These are phyloP conservation scores for Myotis davidii DNA, from an alignment of 2,113 vertebrate species.

Conservation along the genomic window DNA sequence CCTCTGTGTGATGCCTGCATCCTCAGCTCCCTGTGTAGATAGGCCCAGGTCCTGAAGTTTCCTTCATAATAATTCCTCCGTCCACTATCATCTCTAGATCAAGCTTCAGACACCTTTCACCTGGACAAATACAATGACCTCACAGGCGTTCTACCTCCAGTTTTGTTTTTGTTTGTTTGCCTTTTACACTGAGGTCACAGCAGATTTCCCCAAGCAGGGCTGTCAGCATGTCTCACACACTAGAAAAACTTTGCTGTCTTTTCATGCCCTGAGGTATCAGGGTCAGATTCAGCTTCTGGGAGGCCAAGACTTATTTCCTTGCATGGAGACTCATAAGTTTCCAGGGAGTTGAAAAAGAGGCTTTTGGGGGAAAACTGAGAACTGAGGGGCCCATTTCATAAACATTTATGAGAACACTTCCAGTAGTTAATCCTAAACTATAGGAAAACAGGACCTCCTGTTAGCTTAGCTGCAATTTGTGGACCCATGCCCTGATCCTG, in stretches of 20 bases:
- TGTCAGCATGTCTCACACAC: background rate
- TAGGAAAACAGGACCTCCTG: background rate
- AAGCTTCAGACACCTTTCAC: background rate
- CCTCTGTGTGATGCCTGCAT: background rate
- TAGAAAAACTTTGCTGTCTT: slow-evolving; percentile 21
- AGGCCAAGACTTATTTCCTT: background rate
- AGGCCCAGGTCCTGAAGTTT: background rate
- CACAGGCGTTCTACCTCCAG: background rate
- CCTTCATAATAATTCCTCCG: background rate
- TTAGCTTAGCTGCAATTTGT: background rate
- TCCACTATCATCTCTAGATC: background rate
- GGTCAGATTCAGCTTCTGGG: background rate
- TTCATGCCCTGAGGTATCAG: background rate
- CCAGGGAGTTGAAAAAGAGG: background rate
- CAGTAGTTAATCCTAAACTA: background rate
- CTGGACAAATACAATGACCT: background rate
- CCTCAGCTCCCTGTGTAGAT: background rate
- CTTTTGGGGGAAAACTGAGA: background rate
- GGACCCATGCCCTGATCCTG: background rate
- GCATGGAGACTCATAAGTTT: background rate
- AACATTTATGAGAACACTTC: background rate
- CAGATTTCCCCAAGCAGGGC: background rate
- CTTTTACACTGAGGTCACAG: background rate
- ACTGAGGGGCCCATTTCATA: background rate
- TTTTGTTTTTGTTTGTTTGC: slow-evolving; percentile 28